Conservation (phyloP, 2,888 invertebrate genomes). For the Pseudoips prasinana region DNA sequence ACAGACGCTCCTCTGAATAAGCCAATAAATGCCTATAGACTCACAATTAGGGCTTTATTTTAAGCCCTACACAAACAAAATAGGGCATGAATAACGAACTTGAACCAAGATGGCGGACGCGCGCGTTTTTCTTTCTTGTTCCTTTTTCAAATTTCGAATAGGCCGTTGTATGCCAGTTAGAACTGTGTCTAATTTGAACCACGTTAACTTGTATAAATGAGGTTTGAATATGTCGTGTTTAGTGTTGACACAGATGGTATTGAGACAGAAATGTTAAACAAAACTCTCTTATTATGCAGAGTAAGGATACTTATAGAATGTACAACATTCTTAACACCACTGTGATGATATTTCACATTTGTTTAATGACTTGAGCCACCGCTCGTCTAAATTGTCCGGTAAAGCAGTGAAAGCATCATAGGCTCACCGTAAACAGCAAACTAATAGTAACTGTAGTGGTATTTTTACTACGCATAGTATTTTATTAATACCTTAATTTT, state of each 20-base stretch:
- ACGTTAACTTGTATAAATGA: conserved; percentile 2
- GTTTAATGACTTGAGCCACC: too few relatives aligned
- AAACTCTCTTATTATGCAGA: neutral
- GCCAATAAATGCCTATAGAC: neutral
- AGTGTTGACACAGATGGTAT: conserved; percentile 3
- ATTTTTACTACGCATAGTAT: too few relatives aligned
- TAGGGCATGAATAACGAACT: conserved; percentile 33
- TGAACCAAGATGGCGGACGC: conserved; percentile 58
- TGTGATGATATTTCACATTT: too few relatives aligned
- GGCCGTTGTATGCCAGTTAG: conserved; percentile 31
- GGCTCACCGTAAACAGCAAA: too few relatives aligned
- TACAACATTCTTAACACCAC: too few relatives aligned
- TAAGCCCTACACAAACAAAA: conserved; percentile 18
- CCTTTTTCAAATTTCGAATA: conserved; percentile 68
- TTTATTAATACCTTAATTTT: too few relatives aligned
- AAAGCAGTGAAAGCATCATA: too few relatives aligned
- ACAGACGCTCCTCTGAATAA: conserved; percentile 1
- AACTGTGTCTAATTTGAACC: conserved; percentile 26
- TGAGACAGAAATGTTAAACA: neutral
- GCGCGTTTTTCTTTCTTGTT: conserved; percentile 56
- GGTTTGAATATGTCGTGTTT: conserved; percentile 3
- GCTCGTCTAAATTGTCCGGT: too few relatives aligned
- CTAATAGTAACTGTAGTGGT: too few relatives aligned
- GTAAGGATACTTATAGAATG: too few relatives aligned
- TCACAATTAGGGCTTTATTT: conserved; percentile 24